Base-by-base conservation (phyloP, 2,888 invertebrate species). In the Copidosoma aretas region DNA sequence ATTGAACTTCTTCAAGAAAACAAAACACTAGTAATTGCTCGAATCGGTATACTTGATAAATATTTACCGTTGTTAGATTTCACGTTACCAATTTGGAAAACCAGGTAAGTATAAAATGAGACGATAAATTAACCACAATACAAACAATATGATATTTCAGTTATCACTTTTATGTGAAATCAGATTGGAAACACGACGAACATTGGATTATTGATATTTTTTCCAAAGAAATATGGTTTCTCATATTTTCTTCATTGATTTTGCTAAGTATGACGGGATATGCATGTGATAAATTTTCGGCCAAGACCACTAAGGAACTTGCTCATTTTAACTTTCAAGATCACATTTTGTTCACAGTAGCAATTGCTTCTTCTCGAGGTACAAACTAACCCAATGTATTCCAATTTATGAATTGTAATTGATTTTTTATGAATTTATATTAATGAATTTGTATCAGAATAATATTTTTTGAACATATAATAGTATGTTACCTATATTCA, bases 1-100 rank as follows among this genome's bases (percentile, higher is more conserved):
- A 43, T 73, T 21, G 73, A 72, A n/a, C 64, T 63, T 59, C 54
- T 75, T 4, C 51, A 64, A n/a, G 69, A 70, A 53, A 68, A 73
- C 49, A 71, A 73, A 53, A 57, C 72, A 12, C 61, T 73, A 25
- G 63, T 75, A 58, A 69, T 75, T 56, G 73, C 73, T 1, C 64
- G 72, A 41, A 62, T 62, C n/a, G 66, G 61, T 39, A 70, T 65
- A 43, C 72, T 70, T 59, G 22, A 52, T 1, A 58, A 52, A 12
- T 68, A 67, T 12, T 60, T 67, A 12, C 46, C 46, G 17, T 24
- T 64, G 1, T 59, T 75, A n/a, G 71, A 63, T 14, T 74, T 67
- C 64, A 73, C 71, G 19, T 57, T 69, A 5, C 73, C 75, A 3
- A 22, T 74, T 10, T 75, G 74, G 74, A 63, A 66, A 46, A 67